These are phyloP conservation scores for Lepus timidus DNA, from an alignment of 2,113 vertebrate genomes.

Conservation along the genomic window DNA sequence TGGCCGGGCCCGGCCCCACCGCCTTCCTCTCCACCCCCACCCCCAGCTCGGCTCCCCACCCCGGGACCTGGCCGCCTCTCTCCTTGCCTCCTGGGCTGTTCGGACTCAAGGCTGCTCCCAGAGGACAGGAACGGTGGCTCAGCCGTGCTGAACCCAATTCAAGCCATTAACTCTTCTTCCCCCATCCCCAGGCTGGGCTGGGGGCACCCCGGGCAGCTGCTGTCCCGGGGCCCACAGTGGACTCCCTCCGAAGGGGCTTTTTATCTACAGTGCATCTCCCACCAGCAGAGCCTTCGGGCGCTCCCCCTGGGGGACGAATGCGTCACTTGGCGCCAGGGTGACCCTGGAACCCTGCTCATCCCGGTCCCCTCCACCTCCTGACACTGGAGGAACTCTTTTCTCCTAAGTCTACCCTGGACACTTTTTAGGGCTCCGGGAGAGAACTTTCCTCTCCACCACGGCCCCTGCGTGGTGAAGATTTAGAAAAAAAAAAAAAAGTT, in stretches of 20 bases:
- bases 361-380: constrained; percentile 40
- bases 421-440: constrained; percentile 71
- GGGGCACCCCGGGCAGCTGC: constrained; percentile 7
- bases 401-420: constrained; percentile 80
- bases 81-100: constrained; percentile 9
- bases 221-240: constrained; percentile 14
- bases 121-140: not conserved
- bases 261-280: constrained; percentile 55
- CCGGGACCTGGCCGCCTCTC: not conserved
- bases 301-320: constrained; percentile 41
- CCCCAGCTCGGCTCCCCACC: not conserved
- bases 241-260: constrained; percentile 12
- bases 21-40: not conserved
- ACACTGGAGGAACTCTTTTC: constrained; percentile 78
- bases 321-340: constrained; percentile 40
- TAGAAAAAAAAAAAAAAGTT: constrained; percentile 68
- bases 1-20: not conserved
- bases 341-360: constrained; percentile 8
- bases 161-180: constrained; percentile 35
- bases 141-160: not conserved
- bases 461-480: constrained; percentile 77
- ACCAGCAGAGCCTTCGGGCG: constrained; percentile 74
- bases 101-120: not conserved
- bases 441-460: constrained; percentile 76
- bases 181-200: constrained; percentile 29